Conservation (phyloP, 2,797 vertebrate species). For the Platyrinchus mystaceus region DNA sequence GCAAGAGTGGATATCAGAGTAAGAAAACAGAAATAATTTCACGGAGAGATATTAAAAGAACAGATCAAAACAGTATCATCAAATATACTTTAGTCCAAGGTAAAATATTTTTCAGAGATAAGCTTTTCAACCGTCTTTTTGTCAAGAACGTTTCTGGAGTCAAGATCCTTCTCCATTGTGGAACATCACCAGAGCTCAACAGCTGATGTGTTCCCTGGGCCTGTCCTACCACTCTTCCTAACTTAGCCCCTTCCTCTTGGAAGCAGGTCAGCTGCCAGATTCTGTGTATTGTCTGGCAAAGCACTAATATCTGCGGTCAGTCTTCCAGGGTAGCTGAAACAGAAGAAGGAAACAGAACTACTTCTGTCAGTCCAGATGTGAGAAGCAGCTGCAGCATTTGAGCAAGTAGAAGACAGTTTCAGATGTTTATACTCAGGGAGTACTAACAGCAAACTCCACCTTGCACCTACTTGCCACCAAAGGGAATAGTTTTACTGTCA, state of each 20-base stretch:
- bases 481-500: neutral
- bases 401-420: neutral
- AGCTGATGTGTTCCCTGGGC: neutral
- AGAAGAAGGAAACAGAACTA: neutral
- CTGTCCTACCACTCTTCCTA: neutral
- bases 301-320: neutral
- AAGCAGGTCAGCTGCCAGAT: neutral
- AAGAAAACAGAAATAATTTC: neutral
- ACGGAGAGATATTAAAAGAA: neutral
- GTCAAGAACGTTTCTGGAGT: neutral
- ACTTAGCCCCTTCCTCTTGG: neutral
- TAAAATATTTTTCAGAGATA: neutral
- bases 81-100: neutral
- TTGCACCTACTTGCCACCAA: neutral
- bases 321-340: neutral
- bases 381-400: neutral
- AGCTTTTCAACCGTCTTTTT: neutral
- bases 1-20: neutral
- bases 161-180: neutral
- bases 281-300: neutral
- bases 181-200: neutral
- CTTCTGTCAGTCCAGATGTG: neutral
- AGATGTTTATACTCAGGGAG: neutral
- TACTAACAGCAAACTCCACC: neutral
- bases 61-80: neutral